A percentile compares a stretch with the other conserved stretches of the same genome.
Evolutionary conservation across 92 coral and sea anemone genomes (phyloP).

Genomic region (Siderastrea siderea): DNA sequence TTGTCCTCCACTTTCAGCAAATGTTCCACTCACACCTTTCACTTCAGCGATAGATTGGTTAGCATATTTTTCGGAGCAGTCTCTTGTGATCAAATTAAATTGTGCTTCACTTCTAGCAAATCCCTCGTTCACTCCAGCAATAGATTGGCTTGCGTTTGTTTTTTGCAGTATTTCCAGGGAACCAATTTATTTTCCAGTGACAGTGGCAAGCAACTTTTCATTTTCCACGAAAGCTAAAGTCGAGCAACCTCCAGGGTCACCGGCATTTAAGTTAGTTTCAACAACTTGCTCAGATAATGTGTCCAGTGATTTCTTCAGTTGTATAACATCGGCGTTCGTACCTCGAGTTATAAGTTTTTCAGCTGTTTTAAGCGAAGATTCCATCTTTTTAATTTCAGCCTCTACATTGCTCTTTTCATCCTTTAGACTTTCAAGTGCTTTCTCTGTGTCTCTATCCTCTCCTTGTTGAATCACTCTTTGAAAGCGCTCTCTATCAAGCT

Average conservation of each 20-base stretch:
- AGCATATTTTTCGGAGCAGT: not conserved
- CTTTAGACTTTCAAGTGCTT: no score
- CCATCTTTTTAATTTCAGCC: no score
- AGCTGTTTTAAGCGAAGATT: no score
- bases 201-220: slow-evolving; percentile 1
- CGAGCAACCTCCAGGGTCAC: not conserved
- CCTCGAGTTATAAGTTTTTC: no score
- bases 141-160: not conserved
- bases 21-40: not conserved
- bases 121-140: no score
- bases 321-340: no score
- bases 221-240: not conserved
- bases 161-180: not conserved
- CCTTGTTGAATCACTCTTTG: not conserved
- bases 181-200: slow-evolving; percentile 14
- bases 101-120: no score
- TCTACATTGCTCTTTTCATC: no score
- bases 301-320: no score
- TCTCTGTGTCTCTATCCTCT: not conserved
- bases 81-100: no score
- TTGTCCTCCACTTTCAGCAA: not conserved
- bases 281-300: not conserved
- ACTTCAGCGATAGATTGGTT: not conserved
- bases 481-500: not conserved
- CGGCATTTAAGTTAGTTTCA: not conserved